Evolutionary conservation across 2,113 vertebrate genomes (phyloP).

Genomic region (Rhinolophus ferrumequinum): DNA sequence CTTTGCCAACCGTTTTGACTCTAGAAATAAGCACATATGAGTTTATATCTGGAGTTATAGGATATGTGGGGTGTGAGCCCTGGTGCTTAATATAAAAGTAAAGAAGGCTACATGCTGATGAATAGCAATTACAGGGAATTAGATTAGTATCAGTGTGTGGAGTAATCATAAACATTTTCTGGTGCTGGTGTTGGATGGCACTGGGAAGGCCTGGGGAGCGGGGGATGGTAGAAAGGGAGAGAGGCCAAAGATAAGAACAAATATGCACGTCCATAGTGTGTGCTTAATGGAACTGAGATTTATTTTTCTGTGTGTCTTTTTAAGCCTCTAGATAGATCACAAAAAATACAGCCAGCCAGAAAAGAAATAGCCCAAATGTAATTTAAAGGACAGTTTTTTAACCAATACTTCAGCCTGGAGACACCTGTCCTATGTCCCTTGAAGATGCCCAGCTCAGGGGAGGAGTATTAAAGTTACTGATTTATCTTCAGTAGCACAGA

Average conservation of each 20-base stretch:
- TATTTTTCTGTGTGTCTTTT: constrained; percentile 85
- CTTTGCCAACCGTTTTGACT: neutral
- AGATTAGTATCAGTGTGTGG: constrained; percentile 73
- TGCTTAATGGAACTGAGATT: constrained; percentile 86
- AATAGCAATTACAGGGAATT: constrained; percentile 69
- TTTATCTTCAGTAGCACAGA: constrained; percentile 78
- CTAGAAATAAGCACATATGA: neutral
- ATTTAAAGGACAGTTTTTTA: constrained; percentile 87
- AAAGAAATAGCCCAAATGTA: constrained; percentile 84
- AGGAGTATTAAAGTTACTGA: constrained; percentile 78
- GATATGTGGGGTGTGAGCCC: neutral
- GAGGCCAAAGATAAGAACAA: constrained; percentile 77
- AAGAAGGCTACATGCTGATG: constrained; percentile 45
- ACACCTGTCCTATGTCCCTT: constrained; percentile 84
- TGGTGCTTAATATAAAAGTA: constrained; percentile 48
- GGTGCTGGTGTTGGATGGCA: constrained; percentile 72
- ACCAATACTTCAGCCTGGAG: constrained; percentile 84
- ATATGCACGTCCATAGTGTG: constrained; percentile 82
- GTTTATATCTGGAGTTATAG: constrained; percentile 1
- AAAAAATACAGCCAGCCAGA: constrained; percentile 80
- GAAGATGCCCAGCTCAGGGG: constrained; percentile 68
- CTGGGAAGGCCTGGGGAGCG: neutral
- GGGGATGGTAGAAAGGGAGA: constrained; percentile 26
- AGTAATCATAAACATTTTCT: constrained; percentile 77
- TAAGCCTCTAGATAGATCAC: constrained; percentile 85